A percentile compares a stretch with the other conserved stretches of the same genome.
These are phyloP conservation scores for Malthinus seriepunctatus DNA, from an alignment of 2,888 invertebrate species.

Conservation along the genomic window DNA sequence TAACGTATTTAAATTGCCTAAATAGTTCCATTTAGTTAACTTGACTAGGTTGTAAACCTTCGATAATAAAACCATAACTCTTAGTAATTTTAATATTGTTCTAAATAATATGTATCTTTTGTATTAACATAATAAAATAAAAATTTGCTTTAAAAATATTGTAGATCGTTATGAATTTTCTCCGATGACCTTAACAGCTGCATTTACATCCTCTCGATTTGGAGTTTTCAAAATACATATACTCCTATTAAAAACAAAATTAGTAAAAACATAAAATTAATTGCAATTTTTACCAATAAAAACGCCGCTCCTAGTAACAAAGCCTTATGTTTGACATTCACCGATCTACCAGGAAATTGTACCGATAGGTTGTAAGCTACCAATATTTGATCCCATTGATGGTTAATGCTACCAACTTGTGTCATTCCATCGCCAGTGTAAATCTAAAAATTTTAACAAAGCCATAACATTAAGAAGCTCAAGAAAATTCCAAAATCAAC, in stretches of 20 bases:
- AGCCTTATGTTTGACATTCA: conserved; percentile 78
- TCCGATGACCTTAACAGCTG: too few relatives aligned
- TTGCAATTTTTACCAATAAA: conserved; percentile 67
- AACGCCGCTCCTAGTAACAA: conserved; percentile 80
- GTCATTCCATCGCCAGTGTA: conserved; percentile 62
- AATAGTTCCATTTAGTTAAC: too few relatives aligned
- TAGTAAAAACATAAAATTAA: not conserved
- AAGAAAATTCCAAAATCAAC: not conserved
- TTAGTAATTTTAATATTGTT: too few relatives aligned
- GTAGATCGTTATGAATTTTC: too few relatives aligned
- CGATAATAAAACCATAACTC: too few relatives aligned
- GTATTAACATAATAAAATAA: too few relatives aligned
- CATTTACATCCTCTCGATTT: not conserved
- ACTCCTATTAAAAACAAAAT: not conserved
- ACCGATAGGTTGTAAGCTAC: conserved; percentile 75
- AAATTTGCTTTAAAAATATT: too few relatives aligned
- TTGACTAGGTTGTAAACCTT: too few relatives aligned
- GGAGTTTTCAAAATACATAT: not conserved
- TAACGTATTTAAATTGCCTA: too few relatives aligned
- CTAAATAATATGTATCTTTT: too few relatives aligned
- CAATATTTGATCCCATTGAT: conserved; percentile 71
- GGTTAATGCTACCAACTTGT: conserved; percentile 68
- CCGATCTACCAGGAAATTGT: conserved; percentile 70
- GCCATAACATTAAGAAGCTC: not conserved
- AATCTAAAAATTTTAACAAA: conserved; percentile 53